A percentile compares a stretch with the other conserved stretches of the same genome.
Evolutionary conservation across 2,888 invertebrate genomes (phyloP).

Genomic region (Spodoptera littoralis): DNA sequence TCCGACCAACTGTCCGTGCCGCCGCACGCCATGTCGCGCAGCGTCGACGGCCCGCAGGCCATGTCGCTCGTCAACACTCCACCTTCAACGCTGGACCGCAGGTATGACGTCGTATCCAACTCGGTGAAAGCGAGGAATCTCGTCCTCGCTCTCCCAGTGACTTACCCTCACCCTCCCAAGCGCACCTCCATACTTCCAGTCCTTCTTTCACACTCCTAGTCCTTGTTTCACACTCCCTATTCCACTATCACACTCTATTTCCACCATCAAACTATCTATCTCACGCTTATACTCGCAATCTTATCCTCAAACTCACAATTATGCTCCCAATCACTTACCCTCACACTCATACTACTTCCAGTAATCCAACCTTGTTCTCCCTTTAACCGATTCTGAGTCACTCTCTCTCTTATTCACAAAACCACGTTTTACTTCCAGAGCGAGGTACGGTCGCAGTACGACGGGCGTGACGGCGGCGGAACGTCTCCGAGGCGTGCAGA

Average conservation of each 20-base stretch:
- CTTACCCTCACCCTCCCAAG: background rate
- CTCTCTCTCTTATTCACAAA: too few species aligned
- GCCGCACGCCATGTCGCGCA: constrained; percentile 86
- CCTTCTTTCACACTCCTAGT: background rate
- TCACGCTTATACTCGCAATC: background rate
- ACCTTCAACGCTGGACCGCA: constrained; percentile 87
- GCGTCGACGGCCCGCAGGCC: constrained; percentile 85
- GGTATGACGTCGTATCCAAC: constrained; percentile 66
- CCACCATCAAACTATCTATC: too few species aligned
- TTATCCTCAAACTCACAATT: background rate
- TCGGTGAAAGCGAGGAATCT: too few species aligned
- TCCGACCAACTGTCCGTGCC: constrained; percentile 69
- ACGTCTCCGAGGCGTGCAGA: constrained; percentile 92
- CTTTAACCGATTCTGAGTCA: too few species aligned
- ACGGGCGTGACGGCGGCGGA: constrained; percentile 89
- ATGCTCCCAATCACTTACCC: too few species aligned
- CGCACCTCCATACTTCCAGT: background rate
- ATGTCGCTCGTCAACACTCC: constrained; percentile 67
- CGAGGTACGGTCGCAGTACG: constrained; percentile 90
- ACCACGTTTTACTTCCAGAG: constrained; percentile 73
- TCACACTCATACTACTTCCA: background rate
- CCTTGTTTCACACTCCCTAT: background rate
- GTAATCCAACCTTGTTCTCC: too few species aligned
- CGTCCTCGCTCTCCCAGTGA: too few species aligned
- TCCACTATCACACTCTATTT: background rate